Conservation (phyloP, 1,140 invertebrate genomes). For the Propsilocerus akamusi region DNA sequence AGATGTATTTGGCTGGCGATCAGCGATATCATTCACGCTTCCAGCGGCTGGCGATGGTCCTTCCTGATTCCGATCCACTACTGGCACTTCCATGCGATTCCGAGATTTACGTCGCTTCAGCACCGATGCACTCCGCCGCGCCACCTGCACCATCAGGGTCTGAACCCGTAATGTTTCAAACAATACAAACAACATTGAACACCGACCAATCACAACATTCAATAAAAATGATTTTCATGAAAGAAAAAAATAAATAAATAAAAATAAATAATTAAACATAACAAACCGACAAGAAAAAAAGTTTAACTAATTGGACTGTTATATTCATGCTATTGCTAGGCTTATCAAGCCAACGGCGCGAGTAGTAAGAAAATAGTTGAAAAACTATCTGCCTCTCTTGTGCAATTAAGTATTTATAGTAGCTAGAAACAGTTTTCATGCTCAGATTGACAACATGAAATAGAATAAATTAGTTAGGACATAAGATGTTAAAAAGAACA, state of each 20-base stretch:
- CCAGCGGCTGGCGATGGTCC: slow-evolving; percentile 1
- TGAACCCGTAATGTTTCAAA: slow-evolving; percentile 29
- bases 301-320: no score
- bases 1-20: slow-evolving; percentile 10
- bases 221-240: not conserved
- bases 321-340: no score
- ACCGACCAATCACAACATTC: slow-evolving; percentile 18
- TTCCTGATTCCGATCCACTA: slow-evolving; percentile 8
- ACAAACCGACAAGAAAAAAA: no score
- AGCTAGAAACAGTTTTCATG: no score
- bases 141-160: slow-evolving; percentile 50
- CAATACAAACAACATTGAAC: slow-evolving; percentile 26
- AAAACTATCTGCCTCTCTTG: no score
- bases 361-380: no score
- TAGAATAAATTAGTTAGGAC: no score
- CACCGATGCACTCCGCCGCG: slow-evolving; percentile 46
- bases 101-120: slow-evolving; percentile 48
- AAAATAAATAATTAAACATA: not conserved
- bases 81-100: slow-evolving; percentile 39
- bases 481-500: no score
- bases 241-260: not conserved
- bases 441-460: no score
- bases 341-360: no score
- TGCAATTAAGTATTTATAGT: no score
- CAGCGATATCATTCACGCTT: slow-evolving; percentile 11